These are phyloP conservation scores for Pterois miles DNA, from an alignment of 2,797 vertebrate species.

Conservation along the genomic window DNA sequence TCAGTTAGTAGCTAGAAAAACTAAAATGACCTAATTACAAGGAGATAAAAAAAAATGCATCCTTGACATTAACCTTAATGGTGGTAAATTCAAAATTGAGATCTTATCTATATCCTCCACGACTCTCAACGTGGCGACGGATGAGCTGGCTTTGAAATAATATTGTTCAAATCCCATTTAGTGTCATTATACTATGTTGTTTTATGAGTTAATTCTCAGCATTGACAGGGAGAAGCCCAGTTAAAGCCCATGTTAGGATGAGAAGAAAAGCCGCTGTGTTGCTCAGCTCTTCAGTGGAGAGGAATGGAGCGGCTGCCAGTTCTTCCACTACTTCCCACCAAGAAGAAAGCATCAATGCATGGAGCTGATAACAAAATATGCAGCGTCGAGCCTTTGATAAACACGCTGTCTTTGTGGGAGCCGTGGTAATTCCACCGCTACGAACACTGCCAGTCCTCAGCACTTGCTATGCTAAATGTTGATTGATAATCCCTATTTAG, in stretches of 20 bases:
- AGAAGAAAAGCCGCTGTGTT: slow-evolving; percentile 11
- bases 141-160: background rate
- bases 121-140: background rate
- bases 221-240: background rate
- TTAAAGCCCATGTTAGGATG: slow-evolving; percentile 4
- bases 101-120: background rate
- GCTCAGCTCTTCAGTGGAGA: slow-evolving; percentile 27
- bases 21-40: background rate
- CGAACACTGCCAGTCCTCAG: slow-evolving; percentile 6
- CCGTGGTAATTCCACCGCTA: slow-evolving; percentile 41
- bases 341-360: slow-evolving; percentile 57
- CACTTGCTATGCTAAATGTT: slow-evolving; percentile 14
- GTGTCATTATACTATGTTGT: background rate
- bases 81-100: background rate
- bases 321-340: slow-evolving; percentile 42
- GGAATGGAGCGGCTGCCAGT: slow-evolving; percentile 29
- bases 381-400: slow-evolving; percentile 66
- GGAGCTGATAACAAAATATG: slow-evolving; percentile 69
- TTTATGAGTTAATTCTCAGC: slow-evolving; percentile 2
- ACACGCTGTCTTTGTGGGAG: slow-evolving; percentile 50
- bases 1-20: background rate
- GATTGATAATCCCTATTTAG: slow-evolving; percentile 35
- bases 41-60: background rate
- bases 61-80: background rate
- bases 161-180: background rate